Evolutionary conservation across 1,140 invertebrate genomes (phyloP).

Genomic region (Bombus superbus): DNA sequence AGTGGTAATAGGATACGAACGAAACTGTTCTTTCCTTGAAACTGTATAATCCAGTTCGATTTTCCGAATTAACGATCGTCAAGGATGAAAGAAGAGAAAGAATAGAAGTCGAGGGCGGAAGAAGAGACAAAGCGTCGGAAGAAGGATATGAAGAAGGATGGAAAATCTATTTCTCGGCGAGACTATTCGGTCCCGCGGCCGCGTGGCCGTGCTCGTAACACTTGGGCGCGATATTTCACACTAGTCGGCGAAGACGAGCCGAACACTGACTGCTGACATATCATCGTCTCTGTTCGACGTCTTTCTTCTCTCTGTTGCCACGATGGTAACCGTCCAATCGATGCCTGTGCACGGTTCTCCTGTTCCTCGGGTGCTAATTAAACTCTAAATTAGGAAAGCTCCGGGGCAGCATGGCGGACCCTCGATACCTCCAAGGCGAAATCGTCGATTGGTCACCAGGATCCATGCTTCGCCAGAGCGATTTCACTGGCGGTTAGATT

Average conservation of each 20-base stretch:
- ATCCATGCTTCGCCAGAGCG: background rate
- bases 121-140: background rate
- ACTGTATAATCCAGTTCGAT: slow-evolving; percentile 21
- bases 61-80: background rate
- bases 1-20: too few species aligned
- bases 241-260: slow-evolving; percentile 75
- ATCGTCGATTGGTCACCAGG: slow-evolving; percentile 50
- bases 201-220: slow-evolving; percentile 77
- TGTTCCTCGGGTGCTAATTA: slow-evolving; percentile 69
- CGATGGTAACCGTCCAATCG: slow-evolving; percentile 50
- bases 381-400: slow-evolving; percentile 67
- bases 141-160: slow-evolving; percentile 30
- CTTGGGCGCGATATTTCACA: slow-evolving; percentile 84
- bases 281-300: slow-evolving; percentile 59
- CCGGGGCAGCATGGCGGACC: slow-evolving; percentile 64
- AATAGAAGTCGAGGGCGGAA: background rate
- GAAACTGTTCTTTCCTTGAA: background rate
- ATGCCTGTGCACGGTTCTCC: slow-evolving; percentile 50
- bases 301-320: slow-evolving; percentile 45
- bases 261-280: slow-evolving; percentile 61
- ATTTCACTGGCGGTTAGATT: slow-evolving; percentile 32
- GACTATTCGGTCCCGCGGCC: slow-evolving; percentile 34
- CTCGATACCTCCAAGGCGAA: background rate
- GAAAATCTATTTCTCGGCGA: slow-evolving; percentile 35
- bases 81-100: background rate